A percentile compares a stretch with the other conserved stretches of the same genome.
phyloP scores from a whole-genome alignment of 2,888 invertebrate species.

The Dolomedes plantarius region DNA sequence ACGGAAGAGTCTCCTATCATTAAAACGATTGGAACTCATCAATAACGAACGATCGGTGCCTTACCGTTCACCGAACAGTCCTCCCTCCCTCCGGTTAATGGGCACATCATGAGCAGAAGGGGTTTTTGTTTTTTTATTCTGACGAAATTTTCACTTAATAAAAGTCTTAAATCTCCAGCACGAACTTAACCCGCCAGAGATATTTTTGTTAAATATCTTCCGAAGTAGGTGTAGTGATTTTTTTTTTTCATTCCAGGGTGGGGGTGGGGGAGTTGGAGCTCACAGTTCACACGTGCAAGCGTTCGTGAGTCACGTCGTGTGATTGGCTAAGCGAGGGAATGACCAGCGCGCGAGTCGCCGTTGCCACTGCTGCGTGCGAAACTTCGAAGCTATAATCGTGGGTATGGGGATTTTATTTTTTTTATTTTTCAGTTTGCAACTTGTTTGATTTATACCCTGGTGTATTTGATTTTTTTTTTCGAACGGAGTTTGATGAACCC shows the following conservation, averaged over 20 bases:
- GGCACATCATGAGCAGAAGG: conserved; percentile 45
- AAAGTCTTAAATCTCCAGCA: background rate
- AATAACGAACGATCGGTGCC: conserved; percentile 63
- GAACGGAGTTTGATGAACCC: background rate
- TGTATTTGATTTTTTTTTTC: background rate
- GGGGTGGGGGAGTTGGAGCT: background rate
- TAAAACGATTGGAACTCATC: conserved; percentile 68
- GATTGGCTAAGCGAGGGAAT: conserved; percentile 25
- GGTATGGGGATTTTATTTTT: background rate
- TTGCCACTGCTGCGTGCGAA: conserved; percentile 61
- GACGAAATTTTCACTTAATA: conserved; percentile 12
- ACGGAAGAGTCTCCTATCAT: conserved; percentile 46
- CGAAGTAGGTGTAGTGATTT: conserved; percentile 16
- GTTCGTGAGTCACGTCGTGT: conserved; percentile 58
- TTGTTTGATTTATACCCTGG: background rate
- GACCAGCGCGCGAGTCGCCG: conserved; percentile 38
- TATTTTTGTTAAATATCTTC: conserved; percentile 34
- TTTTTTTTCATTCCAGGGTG: background rate
- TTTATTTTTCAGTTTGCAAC: no score
- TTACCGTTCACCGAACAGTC: conserved; percentile 55
- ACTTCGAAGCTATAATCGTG: conserved; percentile 25
- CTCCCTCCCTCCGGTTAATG: conserved; percentile 56
- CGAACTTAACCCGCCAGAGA: conserved; percentile 27
- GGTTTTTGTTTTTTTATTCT: background rate
- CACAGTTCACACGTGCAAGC: conserved; percentile 43